Evolutionary conservation across 53 echinoderm and acorn worm genomes (phyloP).

Genomic region (Hippasteria phrygiana): DNA sequence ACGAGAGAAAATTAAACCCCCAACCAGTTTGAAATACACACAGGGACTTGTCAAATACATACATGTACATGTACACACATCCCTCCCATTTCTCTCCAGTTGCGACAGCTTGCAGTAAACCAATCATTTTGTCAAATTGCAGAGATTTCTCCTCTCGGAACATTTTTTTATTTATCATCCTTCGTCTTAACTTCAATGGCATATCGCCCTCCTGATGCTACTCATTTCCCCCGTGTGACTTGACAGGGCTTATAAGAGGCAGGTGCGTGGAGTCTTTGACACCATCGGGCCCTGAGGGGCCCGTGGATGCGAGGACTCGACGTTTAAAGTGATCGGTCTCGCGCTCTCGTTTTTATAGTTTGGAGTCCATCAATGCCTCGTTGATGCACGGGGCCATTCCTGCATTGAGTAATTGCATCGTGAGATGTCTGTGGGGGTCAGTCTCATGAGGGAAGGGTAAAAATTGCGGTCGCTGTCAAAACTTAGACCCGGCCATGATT

Average conservation of each 20-base stretch:
- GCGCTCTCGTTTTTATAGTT: neutral
- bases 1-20: neutral
- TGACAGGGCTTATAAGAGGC: neutral
- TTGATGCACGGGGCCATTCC: neutral
- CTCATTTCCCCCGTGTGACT: constrained; percentile 23
- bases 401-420: neutral
- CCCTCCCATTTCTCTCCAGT: neutral
- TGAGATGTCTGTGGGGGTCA: neutral
- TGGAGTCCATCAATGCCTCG: neutral
- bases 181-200: neutral
- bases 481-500: too few species aligned
- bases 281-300: neutral
- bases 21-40: too few species aligned
- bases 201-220: neutral
- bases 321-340: neutral
- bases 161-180: neutral
- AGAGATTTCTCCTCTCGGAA: neutral
- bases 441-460: neutral
- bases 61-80: neutral
- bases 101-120: neutral
- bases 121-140: neutral
- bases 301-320: neutral
- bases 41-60: too few species aligned
- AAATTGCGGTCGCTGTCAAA: neutral
- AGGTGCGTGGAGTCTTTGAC: neutral